Percentiles rank a stretch among this genome's conserved stretches.
Evolutionary conservation across 2,888 invertebrate species (phyloP).

Genomic region (Yponomeuta sedellus): DNA sequence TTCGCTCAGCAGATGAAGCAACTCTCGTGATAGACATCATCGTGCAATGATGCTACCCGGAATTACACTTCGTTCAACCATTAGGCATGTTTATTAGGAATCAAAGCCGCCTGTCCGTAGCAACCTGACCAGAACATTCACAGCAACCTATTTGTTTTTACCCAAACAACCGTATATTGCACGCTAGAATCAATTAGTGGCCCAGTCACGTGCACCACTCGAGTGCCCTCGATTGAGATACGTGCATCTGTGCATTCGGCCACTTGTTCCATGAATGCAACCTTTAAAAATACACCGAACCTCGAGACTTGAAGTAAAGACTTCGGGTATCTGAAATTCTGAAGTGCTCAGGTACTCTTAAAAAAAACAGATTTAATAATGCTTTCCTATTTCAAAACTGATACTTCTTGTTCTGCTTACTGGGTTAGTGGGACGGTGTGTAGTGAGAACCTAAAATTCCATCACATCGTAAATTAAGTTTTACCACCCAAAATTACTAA

Average conservation of each 20-base stretch:
- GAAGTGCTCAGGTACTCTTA: too few species aligned
- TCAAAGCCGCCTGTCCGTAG: not conserved
- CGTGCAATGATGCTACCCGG: not conserved
- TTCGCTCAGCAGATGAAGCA: too few species aligned
- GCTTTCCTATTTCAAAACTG: too few species aligned
- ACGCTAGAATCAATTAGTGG: constrained; percentile 49
- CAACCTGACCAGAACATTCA: constrained; percentile 1
- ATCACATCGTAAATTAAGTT: not conserved
- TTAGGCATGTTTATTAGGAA: not conserved
- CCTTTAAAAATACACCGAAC: not conserved
- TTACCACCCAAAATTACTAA: not conserved
- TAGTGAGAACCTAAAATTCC: too few species aligned
- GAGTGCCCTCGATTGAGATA: constrained; percentile 51
- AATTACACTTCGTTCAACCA: not conserved
- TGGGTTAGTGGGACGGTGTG: too few species aligned
- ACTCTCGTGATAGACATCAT: too few species aligned
- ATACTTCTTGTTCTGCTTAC: too few species aligned
- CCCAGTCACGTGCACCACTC: constrained; percentile 46
- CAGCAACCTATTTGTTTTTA: constrained; percentile 13
- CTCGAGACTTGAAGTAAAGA: too few species aligned
- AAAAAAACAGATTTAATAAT: too few species aligned
- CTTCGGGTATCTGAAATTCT: too few species aligned
- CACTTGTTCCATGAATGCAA: not conserved
- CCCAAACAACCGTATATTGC: constrained; percentile 40
- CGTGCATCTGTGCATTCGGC: constrained; percentile 30